A percentile compares a stretch with the other conserved stretches of the same genome.
phyloP scores from a whole-genome alignment of 2,888 invertebrate species.

The Antheraea yamamai region DNA sequence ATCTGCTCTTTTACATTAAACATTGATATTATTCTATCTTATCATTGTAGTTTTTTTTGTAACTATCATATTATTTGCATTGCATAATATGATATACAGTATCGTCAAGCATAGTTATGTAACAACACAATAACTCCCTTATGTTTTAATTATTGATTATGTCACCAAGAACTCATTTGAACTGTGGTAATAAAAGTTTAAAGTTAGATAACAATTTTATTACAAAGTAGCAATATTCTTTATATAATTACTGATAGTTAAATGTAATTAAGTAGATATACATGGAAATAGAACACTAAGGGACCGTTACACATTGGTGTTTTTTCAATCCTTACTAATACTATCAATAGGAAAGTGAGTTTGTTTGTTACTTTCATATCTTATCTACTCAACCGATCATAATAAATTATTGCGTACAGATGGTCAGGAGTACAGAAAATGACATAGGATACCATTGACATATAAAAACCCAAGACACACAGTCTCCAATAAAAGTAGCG shows the following conservation, averaged over 20 bases:
- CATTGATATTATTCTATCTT: slow-evolving; percentile 1
- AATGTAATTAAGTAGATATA: neutral
- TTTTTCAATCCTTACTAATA: too few relatives aligned
- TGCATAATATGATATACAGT: slow-evolving; percentile 16
- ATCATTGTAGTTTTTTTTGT: slow-evolving; percentile 15
- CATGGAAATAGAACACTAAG: neutral
- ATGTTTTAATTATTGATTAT: neutral
- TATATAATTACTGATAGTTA: neutral
- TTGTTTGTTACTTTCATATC: too few relatives aligned
- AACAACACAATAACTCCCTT: neutral
- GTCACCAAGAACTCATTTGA: neutral
- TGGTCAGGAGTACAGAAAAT: too few relatives aligned
- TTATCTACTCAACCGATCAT: too few relatives aligned
- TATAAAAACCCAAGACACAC: too few relatives aligned
- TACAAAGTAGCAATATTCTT: neutral
- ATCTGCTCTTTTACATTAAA: too few relatives aligned
- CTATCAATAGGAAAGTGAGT: too few relatives aligned
- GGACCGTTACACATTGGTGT: too few relatives aligned
- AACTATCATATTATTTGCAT: neutral
- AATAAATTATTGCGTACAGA: too few relatives aligned
- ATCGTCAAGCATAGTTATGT: neutral
- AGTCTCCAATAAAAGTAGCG: too few relatives aligned
- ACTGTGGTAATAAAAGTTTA: neutral
- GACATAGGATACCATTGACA: too few relatives aligned
- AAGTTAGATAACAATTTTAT: neutral